These are phyloP conservation scores for Bathynomus jamesi DNA, from an alignment of 1,140 invertebrate species.

Conservation along the genomic window DNA sequence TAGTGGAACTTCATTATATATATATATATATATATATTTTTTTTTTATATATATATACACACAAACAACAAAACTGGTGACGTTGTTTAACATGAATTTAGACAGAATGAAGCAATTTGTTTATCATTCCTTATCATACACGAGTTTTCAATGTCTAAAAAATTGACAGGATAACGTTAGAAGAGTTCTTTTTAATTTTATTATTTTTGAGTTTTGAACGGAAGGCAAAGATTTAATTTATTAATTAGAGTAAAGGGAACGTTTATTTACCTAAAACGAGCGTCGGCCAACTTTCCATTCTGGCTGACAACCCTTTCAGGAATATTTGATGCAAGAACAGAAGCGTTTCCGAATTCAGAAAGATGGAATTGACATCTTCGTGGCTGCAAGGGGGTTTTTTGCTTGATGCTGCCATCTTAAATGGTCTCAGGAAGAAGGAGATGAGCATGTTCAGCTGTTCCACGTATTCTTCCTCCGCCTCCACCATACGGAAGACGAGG, in stretches of 20 bases:
- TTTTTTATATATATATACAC: background rate
- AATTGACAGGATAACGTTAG: too few relatives aligned
- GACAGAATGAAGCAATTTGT: too few relatives aligned
- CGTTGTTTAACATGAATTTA: too few relatives aligned
- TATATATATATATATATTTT: constrained; percentile 4
- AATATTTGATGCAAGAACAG: constrained; percentile 93
- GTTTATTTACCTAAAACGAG: constrained; percentile 64
- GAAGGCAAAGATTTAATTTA: too few relatives aligned
- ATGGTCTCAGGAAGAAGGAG: constrained; percentile 81
- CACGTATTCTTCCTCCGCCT: constrained; percentile 84
- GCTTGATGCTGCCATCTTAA: constrained; percentile 85
- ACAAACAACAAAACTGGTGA: too few relatives aligned
- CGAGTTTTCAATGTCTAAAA: too few relatives aligned
- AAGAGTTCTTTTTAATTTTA: too few relatives aligned
- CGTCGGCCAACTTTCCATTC: constrained; percentile 89
- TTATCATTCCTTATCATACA: too few relatives aligned
- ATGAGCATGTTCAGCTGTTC: constrained; percentile 85
- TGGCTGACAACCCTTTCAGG: constrained; percentile 78
- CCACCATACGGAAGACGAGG: constrained; percentile 86
- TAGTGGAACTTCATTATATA: background rate
- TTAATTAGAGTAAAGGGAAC: background rate
- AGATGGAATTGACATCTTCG: constrained; percentile 92
- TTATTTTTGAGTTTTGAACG: too few relatives aligned
- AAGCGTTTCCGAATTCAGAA: constrained; percentile 87
- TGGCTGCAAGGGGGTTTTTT: constrained; percentile 88